Conservation (phyloP, 2,113 vertebrate species). For the Lamprologus tigripictilis region DNA sequence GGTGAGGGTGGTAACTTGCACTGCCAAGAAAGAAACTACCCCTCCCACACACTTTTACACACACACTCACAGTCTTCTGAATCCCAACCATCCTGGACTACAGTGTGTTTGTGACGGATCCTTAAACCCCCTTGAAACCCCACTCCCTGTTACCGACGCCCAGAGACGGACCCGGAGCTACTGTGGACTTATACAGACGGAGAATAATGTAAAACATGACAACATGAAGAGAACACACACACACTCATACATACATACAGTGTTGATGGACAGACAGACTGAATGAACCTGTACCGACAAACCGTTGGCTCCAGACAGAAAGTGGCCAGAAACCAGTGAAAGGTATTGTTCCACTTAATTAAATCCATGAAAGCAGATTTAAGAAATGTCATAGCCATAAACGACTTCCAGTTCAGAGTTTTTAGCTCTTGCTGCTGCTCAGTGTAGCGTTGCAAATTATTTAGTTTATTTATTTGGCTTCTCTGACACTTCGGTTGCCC, state of each 20-base stretch:
- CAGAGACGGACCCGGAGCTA: constrained; percentile 52
- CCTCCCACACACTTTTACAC: neutral
- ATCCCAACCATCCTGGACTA: constrained; percentile 27
- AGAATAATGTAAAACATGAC: constrained; percentile 35
- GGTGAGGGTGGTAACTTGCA: constrained; percentile 37
- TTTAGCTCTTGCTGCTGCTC: neutral
- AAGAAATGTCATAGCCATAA: neutral
- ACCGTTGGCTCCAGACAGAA: constrained; percentile 2
- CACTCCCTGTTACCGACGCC: constrained; percentile 19
- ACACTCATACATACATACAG: neutral
- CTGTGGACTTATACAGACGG: constrained; percentile 54
- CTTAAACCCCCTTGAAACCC: neutral
- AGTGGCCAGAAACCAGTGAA: constrained; percentile 10
- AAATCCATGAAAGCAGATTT: constrained; percentile 14
- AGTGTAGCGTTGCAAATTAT: neutral
- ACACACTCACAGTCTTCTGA: neutral
- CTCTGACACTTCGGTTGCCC: neutral
- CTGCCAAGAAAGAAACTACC: constrained; percentile 57
- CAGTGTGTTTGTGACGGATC: constrained; percentile 18
- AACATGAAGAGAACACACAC: neutral
- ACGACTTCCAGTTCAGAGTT: constrained; percentile 4
- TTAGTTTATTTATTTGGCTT: neutral
- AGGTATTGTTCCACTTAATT: constrained; percentile 51
- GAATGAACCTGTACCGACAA: constrained; percentile 16
- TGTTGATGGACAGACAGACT: constrained; percentile 12